Conservation (phyloP, 1,140 invertebrate species). For the Akabosia matsudoensis region DNA sequence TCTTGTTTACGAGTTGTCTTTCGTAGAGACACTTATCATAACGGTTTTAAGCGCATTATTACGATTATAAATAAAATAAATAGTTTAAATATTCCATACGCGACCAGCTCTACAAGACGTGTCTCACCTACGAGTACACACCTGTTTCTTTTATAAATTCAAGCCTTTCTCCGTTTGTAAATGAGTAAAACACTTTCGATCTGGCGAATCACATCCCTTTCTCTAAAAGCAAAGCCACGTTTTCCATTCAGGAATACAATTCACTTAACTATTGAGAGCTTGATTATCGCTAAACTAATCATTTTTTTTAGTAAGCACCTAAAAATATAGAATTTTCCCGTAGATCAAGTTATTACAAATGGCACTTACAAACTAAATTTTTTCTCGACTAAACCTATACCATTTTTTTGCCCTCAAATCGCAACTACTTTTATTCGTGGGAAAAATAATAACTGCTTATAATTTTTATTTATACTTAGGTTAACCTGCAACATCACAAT, state of each 20-base stretch:
- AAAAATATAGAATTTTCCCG: neutral
- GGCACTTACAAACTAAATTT: too few species aligned
- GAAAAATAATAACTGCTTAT: too few species aligned
- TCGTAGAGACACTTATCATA: neutral
- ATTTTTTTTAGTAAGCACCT: neutral
- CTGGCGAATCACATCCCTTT: too few species aligned
- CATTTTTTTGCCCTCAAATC: neutral
- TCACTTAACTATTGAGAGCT: neutral
- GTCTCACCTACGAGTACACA: too few species aligned
- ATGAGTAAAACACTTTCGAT: too few species aligned
- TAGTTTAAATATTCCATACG: neutral
- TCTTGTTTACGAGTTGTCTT: too few species aligned
- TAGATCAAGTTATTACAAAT: neutral
- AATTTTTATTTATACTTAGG: too few species aligned
- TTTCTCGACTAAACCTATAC: neutral
- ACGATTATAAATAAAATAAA: neutral
- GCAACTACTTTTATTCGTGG: neutral
- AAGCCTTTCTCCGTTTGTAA: too few species aligned
- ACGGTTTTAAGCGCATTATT: neutral
- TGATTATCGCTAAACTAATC: neutral
- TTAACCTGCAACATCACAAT: too few species aligned
- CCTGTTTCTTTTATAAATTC: too few species aligned
- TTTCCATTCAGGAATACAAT: too few species aligned
- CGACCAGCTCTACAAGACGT: neutral
- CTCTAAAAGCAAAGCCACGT: too few species aligned